Evolutionary conservation across 2,113 vertebrate genomes (phyloP).

Genomic region (Isichthys henryi): DNA sequence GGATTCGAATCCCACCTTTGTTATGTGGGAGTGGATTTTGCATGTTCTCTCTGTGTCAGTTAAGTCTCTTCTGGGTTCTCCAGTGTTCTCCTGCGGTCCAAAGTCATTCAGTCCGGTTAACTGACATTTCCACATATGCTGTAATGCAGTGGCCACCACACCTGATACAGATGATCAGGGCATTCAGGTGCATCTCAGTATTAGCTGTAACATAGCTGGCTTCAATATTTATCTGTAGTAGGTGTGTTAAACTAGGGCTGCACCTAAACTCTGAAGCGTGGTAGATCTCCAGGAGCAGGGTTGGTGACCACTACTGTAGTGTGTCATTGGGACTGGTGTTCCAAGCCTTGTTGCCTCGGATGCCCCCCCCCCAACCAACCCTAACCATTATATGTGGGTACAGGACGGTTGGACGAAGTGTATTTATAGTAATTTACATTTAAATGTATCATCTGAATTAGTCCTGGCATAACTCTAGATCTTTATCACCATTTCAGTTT

Average conservation of each 20-base stretch:
- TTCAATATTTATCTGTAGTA: too few relatives aligned
- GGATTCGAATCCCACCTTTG: neutral
- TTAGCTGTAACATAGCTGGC: too few relatives aligned
- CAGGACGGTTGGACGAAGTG: neutral
- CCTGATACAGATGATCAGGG: too few relatives aligned
- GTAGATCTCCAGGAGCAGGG: too few relatives aligned
- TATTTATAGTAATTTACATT: neutral
- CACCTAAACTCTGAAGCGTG: too few relatives aligned
- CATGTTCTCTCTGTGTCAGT: neutral
- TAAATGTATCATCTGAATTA: neutral
- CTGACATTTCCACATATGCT: neutral
- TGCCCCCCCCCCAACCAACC: neutral
- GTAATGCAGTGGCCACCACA: neutral
- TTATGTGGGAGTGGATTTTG: neutral
- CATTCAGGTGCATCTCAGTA: too few relatives aligned
- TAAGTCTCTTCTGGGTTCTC: neutral
- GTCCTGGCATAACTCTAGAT: neutral
- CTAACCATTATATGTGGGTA: neutral
- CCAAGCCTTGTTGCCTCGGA: neutral
- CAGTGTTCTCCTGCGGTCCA: neutral
- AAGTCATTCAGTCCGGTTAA: neutral
- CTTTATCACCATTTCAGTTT: neutral
- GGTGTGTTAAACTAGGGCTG: too few relatives aligned
- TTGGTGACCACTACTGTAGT: neutral
- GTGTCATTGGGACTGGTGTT: neutral